Evolutionary conservation across 2,797 vertebrate species (phyloP).

Genomic region (Alectoris magna): DNA sequence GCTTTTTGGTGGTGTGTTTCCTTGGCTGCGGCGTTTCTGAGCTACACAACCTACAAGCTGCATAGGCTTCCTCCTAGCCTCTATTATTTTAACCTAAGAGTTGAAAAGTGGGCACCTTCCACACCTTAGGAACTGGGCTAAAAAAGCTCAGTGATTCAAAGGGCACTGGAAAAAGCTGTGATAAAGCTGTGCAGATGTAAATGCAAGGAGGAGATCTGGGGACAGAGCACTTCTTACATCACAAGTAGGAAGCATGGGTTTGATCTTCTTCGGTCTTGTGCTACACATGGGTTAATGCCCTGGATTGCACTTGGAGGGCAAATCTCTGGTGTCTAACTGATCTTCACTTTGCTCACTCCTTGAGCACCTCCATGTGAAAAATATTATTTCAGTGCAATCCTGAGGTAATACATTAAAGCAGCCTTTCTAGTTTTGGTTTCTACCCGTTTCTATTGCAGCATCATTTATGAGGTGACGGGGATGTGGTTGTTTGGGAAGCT

Average conservation of each 20-base stretch:
- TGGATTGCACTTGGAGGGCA: background rate
- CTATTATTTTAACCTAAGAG: background rate
- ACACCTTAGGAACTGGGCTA: accelerated
- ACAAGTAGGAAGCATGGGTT: background rate
- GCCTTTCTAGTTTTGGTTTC: background rate
- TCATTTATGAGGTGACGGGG: slow-evolving; percentile 79
- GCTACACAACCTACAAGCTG: accelerated
- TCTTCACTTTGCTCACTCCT: background rate
- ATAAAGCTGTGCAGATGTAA: background rate
- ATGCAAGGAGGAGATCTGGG: background rate
- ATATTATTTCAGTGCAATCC: accelerated
- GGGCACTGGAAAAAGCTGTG: background rate
- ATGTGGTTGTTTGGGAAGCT: slow-evolving; percentile 77
- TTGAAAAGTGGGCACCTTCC: background rate
- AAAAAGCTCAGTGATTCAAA: background rate
- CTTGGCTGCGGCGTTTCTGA: background rate
- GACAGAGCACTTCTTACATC: background rate
- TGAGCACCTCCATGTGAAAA: background rate
- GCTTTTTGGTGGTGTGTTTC: background rate
- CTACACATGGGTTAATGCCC: background rate
- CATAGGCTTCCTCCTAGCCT: background rate
- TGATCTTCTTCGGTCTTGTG: background rate
- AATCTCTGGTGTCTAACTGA: background rate
- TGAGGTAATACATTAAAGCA: background rate
- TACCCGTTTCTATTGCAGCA: background rate